Evolutionary conservation across 64 coral and sea anemone species (phyloP), one percentile per base, ranked within the genome.

Genomic region (Stylophora pistillata): DNA sequence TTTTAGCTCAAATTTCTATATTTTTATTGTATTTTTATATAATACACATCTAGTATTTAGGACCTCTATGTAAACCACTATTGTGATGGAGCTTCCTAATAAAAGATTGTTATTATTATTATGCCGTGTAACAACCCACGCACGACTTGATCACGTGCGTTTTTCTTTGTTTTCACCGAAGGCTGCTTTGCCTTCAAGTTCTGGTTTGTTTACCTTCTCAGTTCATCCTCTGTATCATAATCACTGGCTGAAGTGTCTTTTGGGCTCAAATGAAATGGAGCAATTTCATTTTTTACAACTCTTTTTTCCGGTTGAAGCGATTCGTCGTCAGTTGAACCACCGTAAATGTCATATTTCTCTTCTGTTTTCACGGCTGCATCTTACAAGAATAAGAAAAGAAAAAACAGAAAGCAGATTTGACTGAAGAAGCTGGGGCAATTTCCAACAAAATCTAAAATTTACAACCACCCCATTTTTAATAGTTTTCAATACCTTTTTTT

Each of bases 161-260:
- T 47, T 47, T 47, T 47, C 37, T 47, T 47, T 3, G 37, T 47
- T 47, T 47, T 47, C 37, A 47, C 37, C 37, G 7, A 47, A 47
- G 37, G 37, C 37, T 47, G 3, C 3, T 47, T 47, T 47, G 37
- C 37, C 7, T 47, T 47, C 37, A 47, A 7, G 37, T 47, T 47
- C 37, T 47, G 37, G 37, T 47, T 4, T 47, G 37, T 74, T 56
- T 77, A 92, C 93, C 86, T 86, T 72, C 78, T 90, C 1, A 98
- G 56, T 78, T 98, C 96, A 55, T 98, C 92, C 74, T 98, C 96
- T 2, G 96, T 98, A 76, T 98, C 96, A 25, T 53, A 37, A 2
- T 92, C 96, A 90, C 96, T 98, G 55, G 86, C 73, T 47, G 91
- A 93, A 58, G 70, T 81, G 15, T 81, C 78, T 31, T 55, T 55